These are phyloP conservation scores for Micrasema longulum DNA, from an alignment of 1,140 invertebrate genomes.

Conservation along the genomic window DNA sequence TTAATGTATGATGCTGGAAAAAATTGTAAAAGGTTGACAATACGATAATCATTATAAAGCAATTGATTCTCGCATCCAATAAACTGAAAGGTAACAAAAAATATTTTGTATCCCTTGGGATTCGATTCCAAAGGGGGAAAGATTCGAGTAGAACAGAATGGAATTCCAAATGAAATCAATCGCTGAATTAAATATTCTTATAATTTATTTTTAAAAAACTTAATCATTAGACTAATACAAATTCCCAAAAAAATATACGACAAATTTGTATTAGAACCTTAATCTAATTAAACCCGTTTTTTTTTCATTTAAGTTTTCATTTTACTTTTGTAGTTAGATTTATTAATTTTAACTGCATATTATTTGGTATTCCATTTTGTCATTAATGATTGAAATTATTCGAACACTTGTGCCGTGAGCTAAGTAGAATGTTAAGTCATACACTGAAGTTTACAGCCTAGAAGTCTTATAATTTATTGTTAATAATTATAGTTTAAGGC, in stretches of 20 bases:
- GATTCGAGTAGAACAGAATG: too few relatives aligned
- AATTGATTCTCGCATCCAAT: too few relatives aligned
- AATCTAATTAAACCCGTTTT: slow-evolving; percentile 38
- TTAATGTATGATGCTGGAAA: background rate
- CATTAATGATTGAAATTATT: background rate
- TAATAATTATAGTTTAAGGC: slow-evolving; percentile 44
- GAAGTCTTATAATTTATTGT: slow-evolving; percentile 47
- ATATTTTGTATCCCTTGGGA: too few relatives aligned
- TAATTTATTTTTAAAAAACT: slow-evolving; percentile 11
- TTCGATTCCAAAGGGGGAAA: too few relatives aligned
- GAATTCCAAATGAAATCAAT: too few relatives aligned
- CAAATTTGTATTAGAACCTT: slow-evolving; percentile 14
- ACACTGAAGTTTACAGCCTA: slow-evolving; percentile 16
- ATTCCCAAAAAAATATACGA: slow-evolving; percentile 5
- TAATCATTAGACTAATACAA: slow-evolving; percentile 21
- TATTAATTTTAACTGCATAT: background rate
- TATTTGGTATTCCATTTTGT: background rate
- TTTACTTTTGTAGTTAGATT: slow-evolving; percentile 5
- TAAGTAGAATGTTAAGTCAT: slow-evolving; percentile 4
- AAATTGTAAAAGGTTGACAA: too few relatives aligned
- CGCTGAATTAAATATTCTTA: background rate
- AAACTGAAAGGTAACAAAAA: too few relatives aligned
- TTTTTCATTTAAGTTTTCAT: slow-evolving; percentile 8
- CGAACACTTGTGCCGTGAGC: slow-evolving; percentile 1
- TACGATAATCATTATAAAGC: too few relatives aligned